Percentiles rank a stretch among this genome's conserved stretches.
Evolutionary conservation across 2,113 vertebrate genomes (phyloP).

Genomic region (Chionomys nivalis): DNA sequence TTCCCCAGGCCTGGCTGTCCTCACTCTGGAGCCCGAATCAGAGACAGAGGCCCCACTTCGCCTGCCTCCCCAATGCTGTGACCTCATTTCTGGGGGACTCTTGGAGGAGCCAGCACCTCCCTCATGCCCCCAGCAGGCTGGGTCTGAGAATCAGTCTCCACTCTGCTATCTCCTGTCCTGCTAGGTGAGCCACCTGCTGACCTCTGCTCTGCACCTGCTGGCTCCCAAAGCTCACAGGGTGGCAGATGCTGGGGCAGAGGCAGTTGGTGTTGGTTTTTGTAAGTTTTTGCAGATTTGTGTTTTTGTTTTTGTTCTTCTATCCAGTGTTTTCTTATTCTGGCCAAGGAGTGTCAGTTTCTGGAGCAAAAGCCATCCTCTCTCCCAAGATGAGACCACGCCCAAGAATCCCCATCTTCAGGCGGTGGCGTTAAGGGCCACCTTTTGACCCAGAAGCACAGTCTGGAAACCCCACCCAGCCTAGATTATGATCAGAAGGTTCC

Average conservation of each 20-base stretch:
- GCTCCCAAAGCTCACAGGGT: neutral
- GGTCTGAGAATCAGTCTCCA: neutral
- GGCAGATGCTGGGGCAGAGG: too few species aligned
- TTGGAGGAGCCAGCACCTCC: neutral
- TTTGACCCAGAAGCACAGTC: neutral
- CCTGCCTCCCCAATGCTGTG: neutral
- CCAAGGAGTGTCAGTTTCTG: neutral
- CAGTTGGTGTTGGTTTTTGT: neutral
- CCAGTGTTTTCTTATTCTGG: neutral
- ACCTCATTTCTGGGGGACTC: neutral
- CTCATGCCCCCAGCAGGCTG: neutral
- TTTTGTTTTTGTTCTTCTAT: neutral
- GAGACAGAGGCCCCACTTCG: neutral
- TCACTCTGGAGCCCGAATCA: neutral
- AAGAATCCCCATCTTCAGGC: neutral
- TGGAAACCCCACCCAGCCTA: neutral
- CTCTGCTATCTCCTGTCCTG: neutral
- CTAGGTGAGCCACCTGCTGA: accelerated
- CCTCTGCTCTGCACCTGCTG: neutral
- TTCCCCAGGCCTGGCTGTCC: neutral
- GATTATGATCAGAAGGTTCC: neutral
- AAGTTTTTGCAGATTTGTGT: neutral
- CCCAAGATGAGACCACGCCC: neutral
- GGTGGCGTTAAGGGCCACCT: neutral
- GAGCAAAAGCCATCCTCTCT: neutral